Base-by-base conservation (phyloP, 2,797 vertebrate species). In the Takifugu rubripes region DNA sequence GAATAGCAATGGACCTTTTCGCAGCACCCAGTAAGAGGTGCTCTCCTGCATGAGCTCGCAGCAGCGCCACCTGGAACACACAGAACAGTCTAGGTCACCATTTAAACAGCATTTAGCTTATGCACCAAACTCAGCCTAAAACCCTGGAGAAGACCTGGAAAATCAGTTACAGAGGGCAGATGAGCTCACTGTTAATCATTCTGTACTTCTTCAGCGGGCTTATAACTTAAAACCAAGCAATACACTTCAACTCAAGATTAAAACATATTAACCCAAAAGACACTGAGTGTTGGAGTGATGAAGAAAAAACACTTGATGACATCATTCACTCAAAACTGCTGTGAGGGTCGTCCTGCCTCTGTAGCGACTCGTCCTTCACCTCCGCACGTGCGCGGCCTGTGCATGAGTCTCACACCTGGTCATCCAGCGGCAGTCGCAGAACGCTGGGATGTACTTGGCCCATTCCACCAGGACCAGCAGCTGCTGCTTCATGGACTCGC, bases 381-480 rank as follows among this genome's bases (percentile, higher is more conserved):
- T 81, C 53, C 80, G 80, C 82, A 66, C 68, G 62, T 62, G 69
- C 45, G 66, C 11, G 10, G 80, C 74, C 47, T 77, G 62, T 33
- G 60, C 44, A 27, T 52, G 57, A 52, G 59, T 52, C 72, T 75
- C n/a, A n/a, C 66, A 93, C 97, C 93, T 99, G 97, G 83, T 99
- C 97, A 0, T 99, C 97, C 79, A 99, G 79, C 25, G 96, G 94
- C 63, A 99, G 81, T 99, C 97, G 1, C 95, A 98, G 91, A 99
- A 99, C 2, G 96, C 95, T n/a, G n/a, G n/a, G n/a, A n/a, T n/a
- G n/a, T n/a, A n/a, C n/a, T n/a, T n/a, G n/a, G n/a, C n/a, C n/a
- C n/a, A n/a, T n/a, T n/a, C n/a, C n/a, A n/a, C n/a, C n/a, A n/a
- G n/a, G n/a, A n/a, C n/a, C n/a, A n/a, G n/a, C n/a, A n/a, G n/a